A percentile compares a stretch with the other conserved stretches of the same genome.
These are phyloP conservation scores for Rotaria sp. DNA, from an alignment of 2,888 invertebrate genomes.

Conservation along the genomic window DNA sequence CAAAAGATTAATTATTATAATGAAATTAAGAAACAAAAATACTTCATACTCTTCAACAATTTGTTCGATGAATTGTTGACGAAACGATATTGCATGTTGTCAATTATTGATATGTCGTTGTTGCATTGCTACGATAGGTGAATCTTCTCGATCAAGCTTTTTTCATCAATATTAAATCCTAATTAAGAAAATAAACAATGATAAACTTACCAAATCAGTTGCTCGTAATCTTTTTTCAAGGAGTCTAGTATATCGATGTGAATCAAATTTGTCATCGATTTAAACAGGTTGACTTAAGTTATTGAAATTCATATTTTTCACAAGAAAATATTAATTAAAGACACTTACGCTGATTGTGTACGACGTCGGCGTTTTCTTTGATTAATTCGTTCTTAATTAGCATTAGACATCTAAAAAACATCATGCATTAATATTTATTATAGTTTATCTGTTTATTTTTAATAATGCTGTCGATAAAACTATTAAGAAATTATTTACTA, in stretches of 20 bases:
- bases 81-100: constrained; percentile 1
- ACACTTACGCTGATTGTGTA: background rate
- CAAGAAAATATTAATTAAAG: background rate
- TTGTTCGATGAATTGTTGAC: background rate
- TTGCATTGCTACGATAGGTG: background rate
- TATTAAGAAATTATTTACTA: background rate
- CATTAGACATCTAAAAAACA: too few relatives aligned
- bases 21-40: background rate
- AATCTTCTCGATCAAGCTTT: background rate
- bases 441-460: too few relatives aligned
- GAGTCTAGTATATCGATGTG: background rate
- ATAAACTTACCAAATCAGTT: background rate
- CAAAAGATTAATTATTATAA: too few relatives aligned
- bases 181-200: background rate
- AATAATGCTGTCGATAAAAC: background rate
- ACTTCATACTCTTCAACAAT: background rate
- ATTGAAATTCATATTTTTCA: background rate
- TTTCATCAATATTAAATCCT: background rate
- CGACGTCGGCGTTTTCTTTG: too few relatives aligned
- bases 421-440: too few relatives aligned
- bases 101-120: background rate
- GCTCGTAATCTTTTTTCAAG: background rate
- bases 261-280: background rate
- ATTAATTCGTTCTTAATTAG: too few relatives aligned
- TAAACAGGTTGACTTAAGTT: background rate